Base-by-base conservation (phyloP, 1,140 invertebrate genomes). In the Bombyx mandarina region DNA sequence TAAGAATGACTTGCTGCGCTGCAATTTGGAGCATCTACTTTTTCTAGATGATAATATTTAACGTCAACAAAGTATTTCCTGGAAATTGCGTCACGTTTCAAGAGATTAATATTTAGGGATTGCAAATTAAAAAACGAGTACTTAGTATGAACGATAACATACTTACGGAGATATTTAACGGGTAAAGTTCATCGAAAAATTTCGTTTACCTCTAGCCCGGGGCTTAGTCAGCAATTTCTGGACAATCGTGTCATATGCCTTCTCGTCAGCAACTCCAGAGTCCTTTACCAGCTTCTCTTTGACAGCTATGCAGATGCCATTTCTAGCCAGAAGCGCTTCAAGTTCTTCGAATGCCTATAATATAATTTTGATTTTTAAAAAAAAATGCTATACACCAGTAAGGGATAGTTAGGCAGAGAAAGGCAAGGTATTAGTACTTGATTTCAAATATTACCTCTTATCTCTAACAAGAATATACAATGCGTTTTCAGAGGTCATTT, bases 241-340 rank as follows among this genome's bases (percentile, higher is more conserved):
- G 0, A 98, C 96, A 62, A 98, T 97, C 62, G 90, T 92, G 82
- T 98, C 96, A 73, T 98, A 98, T 52, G 93, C 93, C 1, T 89
- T 91, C 61, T 97, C 94, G 52, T 93, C 92, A 8, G 96, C 96
- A 0, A 98, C 96, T 9, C 97, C 97, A 2, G 97, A 98, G 87
- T 99, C 97, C 81, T 99, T 99, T 22, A 97, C 94, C 45, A 99
- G 89, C 72, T 96, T 97, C 79, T 98, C 96, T 77, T 97, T 98
- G 22, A 95, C 92, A 8, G 97, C 97, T 63, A 98, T 97, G 87
- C 97, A 99, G 79, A 98, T 96, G 65, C 93, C 92, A 75, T 94
- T 89, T 57, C 93, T 90, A 1, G 92, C 92, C 18, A 99, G 81
- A 3, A 96, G 86, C 52, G 94, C 93, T 82, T 98, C 96, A 56